Base-by-base conservation (phyloP, 2,888 invertebrate genomes). In the Platypus cylindrus region DNA sequence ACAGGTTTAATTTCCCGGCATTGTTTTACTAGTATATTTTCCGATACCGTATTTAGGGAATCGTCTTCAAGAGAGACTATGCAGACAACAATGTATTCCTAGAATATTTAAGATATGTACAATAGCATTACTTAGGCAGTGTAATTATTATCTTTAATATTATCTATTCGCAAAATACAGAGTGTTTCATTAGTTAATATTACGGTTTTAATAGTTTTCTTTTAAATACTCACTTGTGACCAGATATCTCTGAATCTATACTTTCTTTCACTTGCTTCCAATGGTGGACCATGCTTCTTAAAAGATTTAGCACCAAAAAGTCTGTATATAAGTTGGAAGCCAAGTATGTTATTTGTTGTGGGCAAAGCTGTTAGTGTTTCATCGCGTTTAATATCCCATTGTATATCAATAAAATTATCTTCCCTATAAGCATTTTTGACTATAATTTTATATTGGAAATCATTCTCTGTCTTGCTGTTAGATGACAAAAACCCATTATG, bases 211-310 rank as follows among this genome's bases (percentile, higher is more conserved):
- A n/a, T n/a, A n/a, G n/a, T n/a, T n/a, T n/a, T n/a, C n/a, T n/a
- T n/a, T n/a, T n/a, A n/a, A n/a, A 27, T 14, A 46, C 55, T 63
- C 62, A 83, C 83, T 74, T 83, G 86, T 7, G 82, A 75, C 27
- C 90, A 90, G 40, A 91, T 86, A 54, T 89, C 90, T 64, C 87
- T 87, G 40, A 91, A 87, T 63, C 85, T 87, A 55, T 90, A 90
- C 62, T 90, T 89, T 50, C 87, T 67, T 63, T 89, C 87, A 53
- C 84, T 85, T 13, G 86, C 78, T 61, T 89, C 87, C 37, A 91
- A 62, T 2, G 87, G 86, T 11, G 89, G 87, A 3, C 89, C 89
- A 58, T 86, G 84, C 51, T 89, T 87, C n/a, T n/a, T n/a, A 63
- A 90, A 91, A 48, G 73, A 80, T 55, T 83, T 80, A 51, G 89